These are phyloP conservation scores for Pterostichus madidus DNA, from an alignment of 2,888 invertebrate species.

Conservation along the genomic window DNA sequence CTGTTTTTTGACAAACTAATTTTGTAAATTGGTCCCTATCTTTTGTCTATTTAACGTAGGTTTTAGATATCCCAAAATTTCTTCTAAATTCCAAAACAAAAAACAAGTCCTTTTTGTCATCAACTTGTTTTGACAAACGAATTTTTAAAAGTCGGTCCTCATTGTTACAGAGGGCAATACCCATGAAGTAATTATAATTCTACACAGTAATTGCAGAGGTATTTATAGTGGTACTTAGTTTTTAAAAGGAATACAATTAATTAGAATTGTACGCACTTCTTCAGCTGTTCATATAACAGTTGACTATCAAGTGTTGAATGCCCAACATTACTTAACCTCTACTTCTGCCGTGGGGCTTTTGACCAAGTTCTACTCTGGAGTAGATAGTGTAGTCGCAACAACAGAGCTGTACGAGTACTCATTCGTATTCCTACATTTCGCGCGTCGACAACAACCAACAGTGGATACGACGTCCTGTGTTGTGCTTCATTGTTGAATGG, in stretches of 20 bases:
- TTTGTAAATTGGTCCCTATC: too few species aligned
- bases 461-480: not conserved
- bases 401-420: not conserved
- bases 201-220: not conserved
- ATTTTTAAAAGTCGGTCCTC: not conserved
- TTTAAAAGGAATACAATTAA: slow-evolving; percentile 7
- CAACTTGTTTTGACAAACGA: too few species aligned
- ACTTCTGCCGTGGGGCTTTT: not conserved
- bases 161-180: not conserved
- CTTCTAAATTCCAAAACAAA: too few species aligned
- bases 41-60: too few species aligned
- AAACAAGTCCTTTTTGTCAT: too few species aligned
- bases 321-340: slow-evolving; percentile 2
- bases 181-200: not conserved
- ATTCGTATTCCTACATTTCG: not conserved
- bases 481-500: too few species aligned
- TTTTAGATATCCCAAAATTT: too few species aligned
- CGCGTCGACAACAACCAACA: not conserved
- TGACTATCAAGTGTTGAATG: not conserved
- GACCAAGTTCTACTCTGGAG: not conserved
- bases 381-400: slow-evolving; percentile 8
- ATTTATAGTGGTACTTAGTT: slow-evolving; percentile 26
- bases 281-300: not conserved
- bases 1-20: too few species aligned
- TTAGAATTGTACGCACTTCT: not conserved